Conservation (phyloP, 2,797 vertebrate genomes). For the Enteromius mattozi region DNA sequence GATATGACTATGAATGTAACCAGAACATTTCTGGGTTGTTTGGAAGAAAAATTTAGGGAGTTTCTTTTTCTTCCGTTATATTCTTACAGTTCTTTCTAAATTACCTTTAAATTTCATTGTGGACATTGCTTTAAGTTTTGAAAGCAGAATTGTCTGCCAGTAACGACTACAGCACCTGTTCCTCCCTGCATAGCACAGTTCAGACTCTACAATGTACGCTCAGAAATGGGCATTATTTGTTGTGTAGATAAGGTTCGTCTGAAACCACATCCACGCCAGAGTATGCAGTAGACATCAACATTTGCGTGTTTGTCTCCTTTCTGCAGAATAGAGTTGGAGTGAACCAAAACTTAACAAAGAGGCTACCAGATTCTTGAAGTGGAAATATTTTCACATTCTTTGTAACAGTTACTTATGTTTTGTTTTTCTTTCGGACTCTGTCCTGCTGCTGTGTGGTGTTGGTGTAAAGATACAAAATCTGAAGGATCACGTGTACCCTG, state of each 20-base stretch:
- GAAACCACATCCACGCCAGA: slow-evolving; percentile 48
- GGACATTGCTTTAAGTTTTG: slow-evolving; percentile 68
- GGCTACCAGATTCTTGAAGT: slow-evolving; percentile 71
- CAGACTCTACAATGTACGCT: slow-evolving; percentile 40
- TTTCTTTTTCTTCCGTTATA: slow-evolving; percentile 68
- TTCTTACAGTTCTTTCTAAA: slow-evolving; percentile 55
- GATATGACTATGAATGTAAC: slow-evolving; percentile 94
- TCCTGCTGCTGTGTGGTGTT: slow-evolving; percentile 77
- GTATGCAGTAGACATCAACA: slow-evolving; percentile 61
- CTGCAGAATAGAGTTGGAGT: slow-evolving; percentile 61
- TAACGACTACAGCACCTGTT: slow-evolving; percentile 45
- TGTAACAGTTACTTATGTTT: slow-evolving; percentile 5
- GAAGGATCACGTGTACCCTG: slow-evolving; percentile 81
- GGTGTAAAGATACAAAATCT: slow-evolving; percentile 69
- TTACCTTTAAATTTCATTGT: slow-evolving; percentile 68
- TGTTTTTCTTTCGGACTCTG: slow-evolving; percentile 66
- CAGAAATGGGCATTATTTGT: slow-evolving; percentile 30
- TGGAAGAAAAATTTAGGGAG: slow-evolving; percentile 72
- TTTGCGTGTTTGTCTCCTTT: slow-evolving; percentile 57
- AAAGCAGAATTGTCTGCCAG: slow-evolving; percentile 51
- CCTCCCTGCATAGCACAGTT: slow-evolving; percentile 55
- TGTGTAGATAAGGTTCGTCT: slow-evolving; percentile 47
- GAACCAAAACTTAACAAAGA: slow-evolving; percentile 68
- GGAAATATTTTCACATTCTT: slow-evolving; percentile 55
- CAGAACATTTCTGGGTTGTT: slow-evolving; percentile 83